A percentile compares a stretch with the other conserved stretches of the same genome.
phyloP scores from a whole-genome alignment of 2,888 invertebrate genomes.

The Habroteleia sp. region DNA sequence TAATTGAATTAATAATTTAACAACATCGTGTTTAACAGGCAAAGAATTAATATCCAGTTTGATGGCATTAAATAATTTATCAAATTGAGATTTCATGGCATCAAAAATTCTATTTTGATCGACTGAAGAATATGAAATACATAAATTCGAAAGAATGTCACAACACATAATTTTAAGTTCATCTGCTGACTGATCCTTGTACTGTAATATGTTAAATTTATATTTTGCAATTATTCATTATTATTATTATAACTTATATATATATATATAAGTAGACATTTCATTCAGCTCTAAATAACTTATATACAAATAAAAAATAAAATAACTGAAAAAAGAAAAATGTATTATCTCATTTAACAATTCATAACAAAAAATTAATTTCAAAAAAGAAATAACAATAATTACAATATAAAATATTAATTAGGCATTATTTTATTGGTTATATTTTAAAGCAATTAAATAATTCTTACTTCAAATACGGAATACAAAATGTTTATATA shows the following conservation, averaged over 20 bases:
- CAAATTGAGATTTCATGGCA: slow-evolving; percentile 47
- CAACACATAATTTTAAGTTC: slow-evolving; percentile 72
- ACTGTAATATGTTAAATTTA: slow-evolving; percentile 4
- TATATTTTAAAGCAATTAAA: too few species aligned
- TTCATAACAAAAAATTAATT: too few species aligned
- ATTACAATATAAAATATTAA: too few species aligned
- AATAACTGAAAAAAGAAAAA: too few species aligned
- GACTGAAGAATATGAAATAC: slow-evolving; percentile 62
- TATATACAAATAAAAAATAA: too few species aligned
- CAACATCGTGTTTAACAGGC: slow-evolving; percentile 69
- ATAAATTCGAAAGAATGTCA: slow-evolving; percentile 67
- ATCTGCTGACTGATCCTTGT: slow-evolving; percentile 33
- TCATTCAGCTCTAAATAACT: too few species aligned
- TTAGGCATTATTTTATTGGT: too few species aligned
- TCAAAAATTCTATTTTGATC: slow-evolving; percentile 65
- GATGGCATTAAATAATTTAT: slow-evolving; percentile 67
- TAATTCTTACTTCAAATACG: slow-evolving; percentile 69
- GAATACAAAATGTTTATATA: slow-evolving; percentile 68
- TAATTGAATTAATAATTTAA: slow-evolving; percentile 70
- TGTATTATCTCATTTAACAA: too few species aligned
- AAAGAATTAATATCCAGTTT: slow-evolving; percentile 60
- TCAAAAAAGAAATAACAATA: too few species aligned
- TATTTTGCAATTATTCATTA: too few species aligned
- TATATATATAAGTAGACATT: too few species aligned
- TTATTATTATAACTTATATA: too few species aligned